Conservation (phyloP, 2,888 invertebrate genomes). For the Agrilus mali region DNA sequence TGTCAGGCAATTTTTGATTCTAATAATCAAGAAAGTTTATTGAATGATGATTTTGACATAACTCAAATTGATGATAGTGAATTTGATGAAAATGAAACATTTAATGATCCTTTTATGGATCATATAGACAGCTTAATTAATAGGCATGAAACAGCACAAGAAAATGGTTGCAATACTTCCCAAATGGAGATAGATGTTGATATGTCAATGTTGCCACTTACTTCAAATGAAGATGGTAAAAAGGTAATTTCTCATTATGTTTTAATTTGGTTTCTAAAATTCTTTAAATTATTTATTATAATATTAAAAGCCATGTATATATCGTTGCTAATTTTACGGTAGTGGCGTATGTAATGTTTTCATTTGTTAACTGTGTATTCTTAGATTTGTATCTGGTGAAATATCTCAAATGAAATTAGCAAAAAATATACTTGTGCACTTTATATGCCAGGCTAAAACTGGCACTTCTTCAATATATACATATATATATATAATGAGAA, state of each 20-base stretch:
- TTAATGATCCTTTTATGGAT: conserved; percentile 18
- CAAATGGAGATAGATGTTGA: conserved; percentile 16
- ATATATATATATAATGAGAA: too few species aligned
- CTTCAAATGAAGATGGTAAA: conserved; percentile 38
- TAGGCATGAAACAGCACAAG: conserved; percentile 17
- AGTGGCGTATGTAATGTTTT: too few species aligned
- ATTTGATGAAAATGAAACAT: conserved; percentile 11
- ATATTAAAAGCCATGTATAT: too few species aligned
- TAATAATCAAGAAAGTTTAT: conserved; percentile 18
- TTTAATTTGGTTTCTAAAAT: too few species aligned
- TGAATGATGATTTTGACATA: conserved; percentile 26
- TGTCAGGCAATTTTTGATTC: conserved; percentile 7
- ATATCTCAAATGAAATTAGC: too few species aligned
- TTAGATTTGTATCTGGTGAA: too few species aligned
- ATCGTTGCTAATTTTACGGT: too few species aligned
- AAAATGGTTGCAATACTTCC: conserved; percentile 19
- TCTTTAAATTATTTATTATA: neutral
- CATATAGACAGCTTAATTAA: conserved; percentile 15
- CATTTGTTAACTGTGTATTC: too few species aligned
- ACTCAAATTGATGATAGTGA: conserved; percentile 24
- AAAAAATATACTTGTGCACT: too few species aligned
- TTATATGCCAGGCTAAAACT: too few species aligned
- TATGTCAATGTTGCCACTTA: conserved; percentile 26
- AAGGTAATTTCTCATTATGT: too few species aligned
- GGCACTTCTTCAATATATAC: too few species aligned